Base-by-base conservation (phyloP, 2,888 invertebrate genomes). In the Monopis laevigella region DNA sequence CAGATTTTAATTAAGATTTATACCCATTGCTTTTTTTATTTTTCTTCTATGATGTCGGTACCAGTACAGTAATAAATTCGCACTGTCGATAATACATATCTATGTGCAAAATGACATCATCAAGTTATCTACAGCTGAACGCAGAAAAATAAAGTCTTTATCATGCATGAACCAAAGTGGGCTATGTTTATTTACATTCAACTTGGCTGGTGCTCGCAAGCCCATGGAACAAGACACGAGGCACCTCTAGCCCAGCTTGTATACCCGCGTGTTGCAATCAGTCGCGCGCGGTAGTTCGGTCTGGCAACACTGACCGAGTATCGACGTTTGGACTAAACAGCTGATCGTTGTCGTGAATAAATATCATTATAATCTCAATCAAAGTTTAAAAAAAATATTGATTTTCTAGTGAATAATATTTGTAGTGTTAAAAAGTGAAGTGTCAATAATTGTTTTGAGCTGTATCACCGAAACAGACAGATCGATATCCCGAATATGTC, bases 271-370 rank as follows among this genome's bases (percentile, higher is more conserved):
- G 36, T 21, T 10, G 36, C 13, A 40, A 29, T 36, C 71, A 72
- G 75, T 75, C 70, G 75, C 68, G 70, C 69, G 75, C 70, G 64
- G 65, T 55, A 59, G 50, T 58, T 60, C 61, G 67, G 56, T 55
- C 60, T 68, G 55, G 53, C 60, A 66, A 17, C 54, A 59, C 59
- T 45, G 53, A 52, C 59, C 45, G 53, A 52, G 57, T 59, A n/a
- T n/a, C n/a, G n/a, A n/a, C 45, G 28, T 29, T 46, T 47, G 50
- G 45, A 44, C 48, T 44, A 4, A 62, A 65, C 75, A 77, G 72
- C 75, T 74, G 74, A 75, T 70, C 62, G 65, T 48, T 32, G n/a
- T 36, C 21, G 10, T 18, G 21, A 36, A 21, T 36, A 13, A 36
- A 36, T 12, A 36, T 21, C 36, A 36, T 36, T 24, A 24, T 7